Evolutionary conservation across 2,888 invertebrate species (phyloP), one percentile per base, ranked within the genome.

Genomic region (Lutraria lutraria): DNA sequence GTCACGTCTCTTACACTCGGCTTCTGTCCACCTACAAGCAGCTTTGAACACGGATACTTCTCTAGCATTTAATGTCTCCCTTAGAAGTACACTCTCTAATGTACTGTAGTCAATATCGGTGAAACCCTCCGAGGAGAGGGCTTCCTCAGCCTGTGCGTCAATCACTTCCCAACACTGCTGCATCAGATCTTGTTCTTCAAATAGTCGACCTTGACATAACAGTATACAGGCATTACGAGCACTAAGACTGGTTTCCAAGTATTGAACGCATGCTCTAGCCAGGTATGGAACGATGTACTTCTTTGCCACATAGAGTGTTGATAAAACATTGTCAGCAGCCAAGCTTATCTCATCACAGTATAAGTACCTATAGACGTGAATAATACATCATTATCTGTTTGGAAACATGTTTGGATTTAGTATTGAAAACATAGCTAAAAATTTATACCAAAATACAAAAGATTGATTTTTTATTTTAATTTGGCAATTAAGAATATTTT

Each of bases 151-250:
- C 98, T 98, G 97, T 87, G 99, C 99, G 97, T 99, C 99, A 96
- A 99, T 99, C 92, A 99, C 99, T 86, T 96, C 95, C 96, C 96
- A 96, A 91, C 96, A 96, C 79, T 96, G 97, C 97, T 99, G 98
- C 99, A 99, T 99, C 94, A 99, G 97, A 96, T 99, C 99, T 89
- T 99, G 98, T 97, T 99, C 99, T 97, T 99, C 99, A 97, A 99
- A 99, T 89, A 99, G 97, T 94, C 99, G 97, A 93, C 99, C 99
- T 97, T 99, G 99, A 97, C 99, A 99, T 95, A 99, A 97, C 94
- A 99, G 98, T 94, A 99, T 97, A 97, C 99, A 99, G 93, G 99
- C 99, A 97, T 99, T 99, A 97, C 98, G 98, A 94, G 99, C 99
- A 94, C 98, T 99, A 93, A 99, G 97, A 97, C 98, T 99, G 94